phyloP scores from a whole-genome alignment of 2,797 vertebrate species.

The Chaunax sp. region DNA sequence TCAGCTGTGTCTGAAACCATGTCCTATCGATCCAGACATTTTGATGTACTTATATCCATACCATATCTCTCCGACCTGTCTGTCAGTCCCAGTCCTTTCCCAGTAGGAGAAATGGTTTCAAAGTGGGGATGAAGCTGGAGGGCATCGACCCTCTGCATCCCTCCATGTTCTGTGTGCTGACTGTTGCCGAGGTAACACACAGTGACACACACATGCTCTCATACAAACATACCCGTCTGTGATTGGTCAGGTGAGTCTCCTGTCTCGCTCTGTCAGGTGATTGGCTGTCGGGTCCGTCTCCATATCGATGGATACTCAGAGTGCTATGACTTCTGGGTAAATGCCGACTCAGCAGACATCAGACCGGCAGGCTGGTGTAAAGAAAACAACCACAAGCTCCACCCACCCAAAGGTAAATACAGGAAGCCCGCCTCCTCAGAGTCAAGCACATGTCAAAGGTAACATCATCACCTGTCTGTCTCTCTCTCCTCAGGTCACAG shows the following conservation, averaged over 20 bases:
- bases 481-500: conserved; percentile 82
- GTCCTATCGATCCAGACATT: too few species aligned
- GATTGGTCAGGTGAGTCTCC: background rate
- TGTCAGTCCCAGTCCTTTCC: conserved; percentile 80
- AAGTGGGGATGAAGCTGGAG: conserved; percentile 85
- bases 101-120: conserved; percentile 79
- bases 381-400: conserved; percentile 85
- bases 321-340: conserved; percentile 93
- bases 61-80: conserved; percentile 15
- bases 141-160: conserved; percentile 84
- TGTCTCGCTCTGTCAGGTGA: conserved; percentile 78
- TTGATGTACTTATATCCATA: too few species aligned
- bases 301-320: conserved; percentile 91
- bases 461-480: conserved; percentile 3
- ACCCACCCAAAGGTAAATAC: conserved; percentile 88
- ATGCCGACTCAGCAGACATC: conserved; percentile 88
- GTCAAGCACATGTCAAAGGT: background rate
- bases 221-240: conserved; percentile 1
- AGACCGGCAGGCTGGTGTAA: conserved; percentile 87
- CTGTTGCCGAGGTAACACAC: conserved; percentile 81
- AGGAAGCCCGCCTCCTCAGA: background rate
- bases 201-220: conserved; percentile 61
- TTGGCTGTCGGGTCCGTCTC: conserved; percentile 87
- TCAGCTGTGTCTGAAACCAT: too few species aligned
- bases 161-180: conserved; percentile 86